These are phyloP conservation scores for Tauraco hartlaubi DNA, from an alignment of 2,797 vertebrate genomes.

Conservation along the genomic window DNA sequence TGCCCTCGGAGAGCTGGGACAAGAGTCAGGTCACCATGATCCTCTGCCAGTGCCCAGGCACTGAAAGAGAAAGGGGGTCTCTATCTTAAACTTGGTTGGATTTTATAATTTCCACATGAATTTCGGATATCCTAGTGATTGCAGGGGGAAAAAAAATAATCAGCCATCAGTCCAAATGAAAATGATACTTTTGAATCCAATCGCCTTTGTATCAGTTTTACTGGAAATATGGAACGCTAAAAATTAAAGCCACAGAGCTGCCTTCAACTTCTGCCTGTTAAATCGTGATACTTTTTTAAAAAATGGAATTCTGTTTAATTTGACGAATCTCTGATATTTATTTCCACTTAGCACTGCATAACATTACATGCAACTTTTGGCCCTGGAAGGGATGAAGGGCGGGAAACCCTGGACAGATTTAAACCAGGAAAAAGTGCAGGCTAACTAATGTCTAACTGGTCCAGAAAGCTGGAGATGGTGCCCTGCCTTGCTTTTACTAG, in stretches of 20 bases:
- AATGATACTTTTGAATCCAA: background rate
- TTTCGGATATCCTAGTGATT: background rate
- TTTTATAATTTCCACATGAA: background rate
- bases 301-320: background rate
- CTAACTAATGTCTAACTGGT: background rate
- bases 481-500: background rate
- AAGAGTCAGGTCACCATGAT: accelerated
- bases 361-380: background rate
- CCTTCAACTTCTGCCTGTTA: background rate
- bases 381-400: background rate
- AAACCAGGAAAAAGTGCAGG: background rate
- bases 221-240: background rate
- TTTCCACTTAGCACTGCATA: constrained; percentile 2
- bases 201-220: background rate
- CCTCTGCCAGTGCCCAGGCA: background rate
- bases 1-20: accelerated
- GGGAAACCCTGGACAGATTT: background rate
- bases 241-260: background rate
- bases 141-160: accelerated
- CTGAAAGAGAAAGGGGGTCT: background rate
- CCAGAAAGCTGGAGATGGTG: background rate
- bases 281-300: background rate
- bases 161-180: background rate
- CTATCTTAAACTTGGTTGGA: accelerated
- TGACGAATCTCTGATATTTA: background rate